Evolutionary conservation across 2,888 invertebrate species (phyloP), one percentile per base, ranked within the genome.

Genomic region (Tachina fera): DNA sequence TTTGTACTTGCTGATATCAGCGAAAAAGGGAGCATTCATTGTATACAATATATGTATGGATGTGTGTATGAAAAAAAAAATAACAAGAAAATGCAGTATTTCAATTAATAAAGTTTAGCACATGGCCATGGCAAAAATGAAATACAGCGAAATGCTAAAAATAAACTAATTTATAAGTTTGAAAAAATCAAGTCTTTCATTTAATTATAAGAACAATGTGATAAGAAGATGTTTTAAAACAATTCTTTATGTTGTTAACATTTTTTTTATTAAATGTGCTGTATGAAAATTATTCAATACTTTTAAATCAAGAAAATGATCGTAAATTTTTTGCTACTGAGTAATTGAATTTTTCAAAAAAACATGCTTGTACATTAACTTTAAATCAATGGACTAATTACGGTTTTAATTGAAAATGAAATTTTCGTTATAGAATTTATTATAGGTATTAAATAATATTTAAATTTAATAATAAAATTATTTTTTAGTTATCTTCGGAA

Each of bases 101-200:
- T 70, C 58, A 19, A 22, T 65, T 58, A 60, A 53, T 51, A 47
- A 58, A 72, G 72, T 72, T 72, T 77, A 81, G 76, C 76, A 84
- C 84, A 81, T 84, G 84, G 84, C 77, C 84, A 81, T 63, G 72
- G 13, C 45, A 68, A 80, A 71, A 76, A 53, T 31, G 53, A 53
- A 41, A 47, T 9, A 47, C 43, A 39, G 53, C 8, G 22, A 39
- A 71, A 19, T 14, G 61, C 22, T 31, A 58, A 56, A 68, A 68
- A n/a, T 16, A 47, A 82, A 68, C 47, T 68, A 74, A 78, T 78
- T 78, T 61, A 56, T 74, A 68, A 60, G 68, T 74, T 83, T 4
- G 16, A 45, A 45, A 47, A 63, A 75, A 47, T 16, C n/a, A 39
- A 39, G 31, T 72, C 45, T 71, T 9, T 16, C 56, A 31, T 19